Percentiles rank a stretch among this genome's conserved stretches.
Conservation (phyloP, 2,113 vertebrate species). For the Microtus pennsylvanicus region DNA sequence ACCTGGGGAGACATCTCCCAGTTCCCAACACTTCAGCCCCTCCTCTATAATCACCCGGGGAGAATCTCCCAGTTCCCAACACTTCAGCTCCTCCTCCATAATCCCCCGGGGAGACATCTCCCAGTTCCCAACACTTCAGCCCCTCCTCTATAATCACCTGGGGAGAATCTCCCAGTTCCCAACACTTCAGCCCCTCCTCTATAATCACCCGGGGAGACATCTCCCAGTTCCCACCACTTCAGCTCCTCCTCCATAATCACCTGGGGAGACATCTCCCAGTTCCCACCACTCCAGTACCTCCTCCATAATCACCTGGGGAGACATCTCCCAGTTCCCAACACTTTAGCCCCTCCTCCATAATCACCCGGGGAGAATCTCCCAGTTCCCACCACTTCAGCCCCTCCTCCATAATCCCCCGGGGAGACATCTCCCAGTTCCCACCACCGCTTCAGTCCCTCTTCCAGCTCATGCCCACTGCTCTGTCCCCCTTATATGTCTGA, state of each 20-base stretch:
- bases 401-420: too few relatives aligned
- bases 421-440: too few relatives aligned
- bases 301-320: conserved; percentile 29
- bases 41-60: too few relatives aligned
- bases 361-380: too few relatives aligned
- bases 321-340: background rate
- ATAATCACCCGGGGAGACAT: background rate
- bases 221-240: conserved; percentile 7
- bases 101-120: conserved; percentile 4
- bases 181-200: background rate
- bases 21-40: too few relatives aligned
- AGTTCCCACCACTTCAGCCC: too few relatives aligned
- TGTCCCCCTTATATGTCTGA: background rate
- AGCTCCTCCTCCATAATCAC: background rate
- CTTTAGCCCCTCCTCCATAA: conserved; percentile 2
- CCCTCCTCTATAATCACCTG: conserved; percentile 1
- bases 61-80: too few relatives aligned
- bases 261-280: background rate
- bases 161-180: conserved; percentile 7
- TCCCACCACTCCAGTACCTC: background rate
- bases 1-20: too few relatives aligned
- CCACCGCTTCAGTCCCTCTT: background rate
- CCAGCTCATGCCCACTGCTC: background rate
- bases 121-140: background rate
- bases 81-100: background rate